Evolutionary conservation across 2,888 invertebrate genomes (phyloP).

Genomic region (Congeria kusceri): DNA sequence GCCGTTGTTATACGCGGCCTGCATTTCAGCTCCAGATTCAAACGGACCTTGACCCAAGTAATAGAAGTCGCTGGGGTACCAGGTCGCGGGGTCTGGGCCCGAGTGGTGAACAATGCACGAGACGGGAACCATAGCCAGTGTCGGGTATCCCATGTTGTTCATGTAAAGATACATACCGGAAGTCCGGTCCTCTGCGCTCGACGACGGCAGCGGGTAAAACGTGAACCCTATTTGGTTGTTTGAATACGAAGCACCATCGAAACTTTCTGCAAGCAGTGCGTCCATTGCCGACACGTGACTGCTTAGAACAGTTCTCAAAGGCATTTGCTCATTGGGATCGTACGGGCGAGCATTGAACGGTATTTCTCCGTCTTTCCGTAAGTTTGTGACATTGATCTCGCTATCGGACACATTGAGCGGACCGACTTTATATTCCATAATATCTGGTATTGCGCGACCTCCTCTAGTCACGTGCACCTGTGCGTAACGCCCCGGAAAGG

Average conservation of each 20-base stretch:
- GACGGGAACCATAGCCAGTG: conserved; percentile 59
- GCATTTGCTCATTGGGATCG: conserved; percentile 37
- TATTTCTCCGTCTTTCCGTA: conserved; percentile 49
- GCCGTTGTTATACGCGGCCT: conserved; percentile 47
- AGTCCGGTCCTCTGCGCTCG: conserved; percentile 35
- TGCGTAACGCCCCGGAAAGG: conserved; percentile 65
- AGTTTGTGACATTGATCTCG: conserved; percentile 28
- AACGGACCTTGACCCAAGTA: conserved; percentile 68
- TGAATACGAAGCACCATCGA: conserved; percentile 54
- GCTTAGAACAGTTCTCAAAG: conserved; percentile 8
- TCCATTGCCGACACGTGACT: conserved; percentile 36
- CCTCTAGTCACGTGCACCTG: conserved; percentile 61
- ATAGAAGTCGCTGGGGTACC: conserved; percentile 63
- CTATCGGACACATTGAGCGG: conserved; percentile 43
- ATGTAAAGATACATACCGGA: conserved; percentile 46
- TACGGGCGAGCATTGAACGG: conserved; percentile 59
- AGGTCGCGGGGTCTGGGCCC: conserved; percentile 39
- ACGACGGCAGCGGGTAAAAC: conserved; percentile 38
- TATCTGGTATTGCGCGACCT: conserved; percentile 29
- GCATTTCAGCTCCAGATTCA: conserved; percentile 41
- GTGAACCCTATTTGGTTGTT: conserved; percentile 13
- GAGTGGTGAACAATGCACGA: conserved; percentile 61
- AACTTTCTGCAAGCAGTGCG: conserved; percentile 57
- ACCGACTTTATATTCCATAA: conserved; percentile 68
- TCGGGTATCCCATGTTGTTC: conserved; percentile 22